Conservation (phyloP, 1,140 invertebrate genomes). For the Druon quercuslanigerum region DNA sequence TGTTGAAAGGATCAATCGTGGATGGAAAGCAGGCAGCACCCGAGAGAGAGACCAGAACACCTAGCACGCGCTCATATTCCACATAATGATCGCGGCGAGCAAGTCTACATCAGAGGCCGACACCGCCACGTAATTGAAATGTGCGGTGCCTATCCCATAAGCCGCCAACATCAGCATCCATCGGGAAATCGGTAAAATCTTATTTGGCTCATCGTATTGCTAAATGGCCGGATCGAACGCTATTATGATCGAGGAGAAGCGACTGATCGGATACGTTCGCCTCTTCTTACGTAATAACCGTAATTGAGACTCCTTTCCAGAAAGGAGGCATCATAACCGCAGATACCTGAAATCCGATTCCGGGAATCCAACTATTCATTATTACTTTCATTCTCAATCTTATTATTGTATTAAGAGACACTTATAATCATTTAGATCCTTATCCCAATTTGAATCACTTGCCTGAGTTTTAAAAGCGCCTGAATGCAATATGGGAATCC, state of each 20-base stretch:
- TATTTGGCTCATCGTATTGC: conserved; percentile 40
- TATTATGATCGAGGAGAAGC: conserved; percentile 50
- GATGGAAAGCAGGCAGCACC: conserved; percentile 50
- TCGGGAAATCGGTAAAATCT: conserved; percentile 56
- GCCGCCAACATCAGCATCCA: conserved; percentile 15
- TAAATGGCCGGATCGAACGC: conserved; percentile 56
- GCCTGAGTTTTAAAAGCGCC: no score
- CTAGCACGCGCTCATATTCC: conserved; percentile 69
- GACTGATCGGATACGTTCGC: conserved; percentile 51
- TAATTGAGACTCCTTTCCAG: conserved; percentile 55
- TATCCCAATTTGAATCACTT: no score
- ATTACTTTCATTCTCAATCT: neutral
- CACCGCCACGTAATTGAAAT: conserved; percentile 68
- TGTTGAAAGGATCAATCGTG: conserved; percentile 37
- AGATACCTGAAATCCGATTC: conserved; percentile 45
- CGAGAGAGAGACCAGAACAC: conserved; percentile 43
- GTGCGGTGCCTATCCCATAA: conserved; percentile 38
- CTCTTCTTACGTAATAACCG: conserved; percentile 60
- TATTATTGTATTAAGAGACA: conserved; percentile 1
- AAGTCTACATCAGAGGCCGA: conserved; percentile 63
- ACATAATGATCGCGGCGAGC: conserved; percentile 63
- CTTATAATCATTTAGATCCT: no score
- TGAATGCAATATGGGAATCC: no score
- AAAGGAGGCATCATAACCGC: conserved; percentile 41
- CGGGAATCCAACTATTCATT: neutral